Conservation (phyloP, 2,113 vertebrate species). For the Phrynosoma blainvillii region DNA sequence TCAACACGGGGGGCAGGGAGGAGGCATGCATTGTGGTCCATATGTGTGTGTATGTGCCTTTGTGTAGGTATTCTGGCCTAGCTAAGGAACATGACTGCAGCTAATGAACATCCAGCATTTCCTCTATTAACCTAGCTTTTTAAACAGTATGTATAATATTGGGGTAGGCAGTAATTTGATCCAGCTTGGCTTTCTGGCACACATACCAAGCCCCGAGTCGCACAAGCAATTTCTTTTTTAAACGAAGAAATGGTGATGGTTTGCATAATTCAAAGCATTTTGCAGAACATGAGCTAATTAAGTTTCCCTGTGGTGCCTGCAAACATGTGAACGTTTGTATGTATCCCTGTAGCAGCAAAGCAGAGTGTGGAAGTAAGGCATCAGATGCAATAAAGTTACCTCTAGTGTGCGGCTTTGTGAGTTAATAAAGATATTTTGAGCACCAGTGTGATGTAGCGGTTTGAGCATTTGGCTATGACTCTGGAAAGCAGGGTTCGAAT, state of each 20-base stretch:
- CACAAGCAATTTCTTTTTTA: constrained; percentile 10
- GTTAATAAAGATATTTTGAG: too few relatives aligned
- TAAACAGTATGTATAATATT: constrained; percentile 12
- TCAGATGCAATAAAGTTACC: background rate
- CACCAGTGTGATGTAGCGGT: too few relatives aligned
- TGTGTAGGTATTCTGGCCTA: background rate
- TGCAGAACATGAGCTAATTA: background rate
- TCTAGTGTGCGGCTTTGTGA: too few relatives aligned
- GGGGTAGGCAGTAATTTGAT: constrained; percentile 26
- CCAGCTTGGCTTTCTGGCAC: constrained; percentile 25
- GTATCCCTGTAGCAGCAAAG: background rate
- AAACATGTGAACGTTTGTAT: background rate
- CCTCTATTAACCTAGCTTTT: background rate
- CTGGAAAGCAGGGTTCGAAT: too few relatives aligned
- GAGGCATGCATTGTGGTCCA: background rate
- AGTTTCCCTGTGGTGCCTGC: background rate
- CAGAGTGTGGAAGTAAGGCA: too few relatives aligned
- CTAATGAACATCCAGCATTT: background rate
- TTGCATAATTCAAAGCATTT: constrained; percentile 33
- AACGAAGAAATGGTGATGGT: constrained; percentile 20
- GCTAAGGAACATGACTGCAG: background rate
- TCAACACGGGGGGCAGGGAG: too few relatives aligned
- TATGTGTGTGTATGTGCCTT: background rate
- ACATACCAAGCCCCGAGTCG: constrained; percentile 7
- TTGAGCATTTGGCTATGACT: too few relatives aligned